Conservation (phyloP, 2,888 invertebrate genomes). For the Lycocerus yunnanus region DNA sequence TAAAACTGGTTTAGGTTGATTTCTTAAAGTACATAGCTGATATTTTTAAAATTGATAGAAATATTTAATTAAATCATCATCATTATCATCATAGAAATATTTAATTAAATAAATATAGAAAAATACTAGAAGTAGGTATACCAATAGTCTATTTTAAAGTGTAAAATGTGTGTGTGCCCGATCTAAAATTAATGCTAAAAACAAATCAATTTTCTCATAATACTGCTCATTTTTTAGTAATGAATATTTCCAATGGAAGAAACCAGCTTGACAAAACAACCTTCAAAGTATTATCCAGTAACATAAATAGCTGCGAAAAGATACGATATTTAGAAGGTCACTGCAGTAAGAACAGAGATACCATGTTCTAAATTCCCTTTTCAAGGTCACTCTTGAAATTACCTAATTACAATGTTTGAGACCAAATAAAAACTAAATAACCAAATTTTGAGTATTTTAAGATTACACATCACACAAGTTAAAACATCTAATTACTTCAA, state of each 20-base stretch:
- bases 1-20: neutral
- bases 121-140: neutral
- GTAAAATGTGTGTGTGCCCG: neutral
- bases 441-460: neutral
- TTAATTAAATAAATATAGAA: neutral
- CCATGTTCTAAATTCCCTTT: no score
- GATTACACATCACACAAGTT: neutral
- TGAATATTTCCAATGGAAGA: neutral
- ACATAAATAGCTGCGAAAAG: neutral
- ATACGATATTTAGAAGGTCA: no score
- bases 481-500: neutral
- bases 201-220: neutral
- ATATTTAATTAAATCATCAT: no score
- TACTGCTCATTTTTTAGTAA: neutral
- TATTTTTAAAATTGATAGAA: neutral
- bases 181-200: neutral
- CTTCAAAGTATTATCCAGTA: neutral
- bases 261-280: neutral
- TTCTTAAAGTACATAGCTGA: neutral
- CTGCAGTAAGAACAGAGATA: no score
- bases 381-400: neutral
- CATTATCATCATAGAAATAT: no score
- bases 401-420: neutral
- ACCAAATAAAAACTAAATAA: neutral
- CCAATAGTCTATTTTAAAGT: neutral